Conservation (phyloP, 2,797 vertebrate species). For the Okamejei kenojei region DNA sequence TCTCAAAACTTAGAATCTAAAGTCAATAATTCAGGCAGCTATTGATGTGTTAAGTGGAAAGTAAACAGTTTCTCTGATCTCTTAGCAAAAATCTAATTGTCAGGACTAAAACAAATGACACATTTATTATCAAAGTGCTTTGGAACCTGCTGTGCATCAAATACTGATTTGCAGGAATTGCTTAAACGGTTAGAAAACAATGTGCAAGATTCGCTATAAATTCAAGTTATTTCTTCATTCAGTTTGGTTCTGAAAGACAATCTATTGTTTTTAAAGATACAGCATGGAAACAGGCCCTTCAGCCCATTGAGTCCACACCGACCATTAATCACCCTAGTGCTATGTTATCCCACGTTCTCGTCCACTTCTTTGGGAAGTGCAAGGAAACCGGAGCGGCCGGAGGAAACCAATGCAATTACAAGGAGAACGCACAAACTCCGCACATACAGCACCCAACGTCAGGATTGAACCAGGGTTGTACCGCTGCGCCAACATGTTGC, state of each 20-base stretch:
- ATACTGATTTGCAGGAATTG: not conserved
- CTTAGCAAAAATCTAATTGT: not conserved
- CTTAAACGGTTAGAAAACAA: not conserved
- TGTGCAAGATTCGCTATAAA: not conserved
- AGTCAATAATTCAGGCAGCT: not conserved
- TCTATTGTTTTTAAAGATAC: not conserved
- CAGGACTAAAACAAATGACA: not conserved
- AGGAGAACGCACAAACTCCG: too few species aligned
- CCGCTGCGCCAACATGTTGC: too few species aligned
- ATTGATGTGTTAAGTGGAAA: not conserved
- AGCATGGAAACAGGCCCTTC: too few species aligned
- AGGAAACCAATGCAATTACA: too few species aligned
- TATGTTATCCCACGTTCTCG: too few species aligned
- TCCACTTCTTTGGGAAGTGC: too few species aligned
- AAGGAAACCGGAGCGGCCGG: too few species aligned
- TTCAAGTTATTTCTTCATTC: not conserved
- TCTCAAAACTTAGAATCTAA: not conserved
- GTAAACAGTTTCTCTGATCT: not conserved
- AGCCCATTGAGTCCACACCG: too few species aligned
- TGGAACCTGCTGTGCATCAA: not conserved
- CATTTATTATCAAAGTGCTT: not conserved
- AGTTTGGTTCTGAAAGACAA: not conserved
- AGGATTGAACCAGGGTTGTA: too few species aligned
- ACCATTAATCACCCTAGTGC: too few species aligned
- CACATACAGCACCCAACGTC: too few species aligned